Evolutionary conservation across 2,797 vertebrate species (phyloP).

Genomic region (Oryzias dopingdopingensis): DNA sequence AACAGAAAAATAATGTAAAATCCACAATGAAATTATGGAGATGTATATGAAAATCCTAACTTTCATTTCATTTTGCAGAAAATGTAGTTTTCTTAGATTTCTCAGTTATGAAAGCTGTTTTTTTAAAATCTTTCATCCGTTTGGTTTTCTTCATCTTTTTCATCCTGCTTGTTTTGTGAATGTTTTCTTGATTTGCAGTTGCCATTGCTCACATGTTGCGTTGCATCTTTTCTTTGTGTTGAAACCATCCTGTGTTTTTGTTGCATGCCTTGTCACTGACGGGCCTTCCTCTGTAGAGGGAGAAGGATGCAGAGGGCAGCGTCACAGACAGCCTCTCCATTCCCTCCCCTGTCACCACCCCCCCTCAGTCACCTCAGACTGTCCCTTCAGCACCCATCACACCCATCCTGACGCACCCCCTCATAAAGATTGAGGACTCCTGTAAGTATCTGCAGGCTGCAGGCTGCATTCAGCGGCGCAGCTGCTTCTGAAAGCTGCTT

Average conservation of each 20-base stretch:
- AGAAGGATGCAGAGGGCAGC: conserved; percentile 78
- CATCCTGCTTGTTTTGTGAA: conserved; percentile 6
- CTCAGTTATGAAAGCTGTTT: conserved; percentile 6
- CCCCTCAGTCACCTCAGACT: conserved; percentile 79
- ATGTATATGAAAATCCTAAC: too few relatives aligned
- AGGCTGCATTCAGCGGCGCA: background rate
- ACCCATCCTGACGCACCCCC: conserved; percentile 80
- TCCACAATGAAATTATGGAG: too few relatives aligned
- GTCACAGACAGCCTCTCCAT: conserved; percentile 66
- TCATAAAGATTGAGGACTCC: conserved; percentile 80
- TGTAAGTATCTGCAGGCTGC: conserved; percentile 73
- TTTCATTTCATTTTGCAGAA: too few relatives aligned
- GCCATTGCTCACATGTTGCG: conserved; percentile 30
- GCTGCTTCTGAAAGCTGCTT: background rate
- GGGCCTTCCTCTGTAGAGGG: conserved; percentile 78
- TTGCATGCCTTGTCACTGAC: conserved; percentile 58
- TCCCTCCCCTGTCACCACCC: conserved; percentile 76
- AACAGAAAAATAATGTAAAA: too few relatives aligned
- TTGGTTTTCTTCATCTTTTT: background rate
- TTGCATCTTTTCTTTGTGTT: conserved; percentile 57
- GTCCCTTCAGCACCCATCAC: conserved; percentile 76
- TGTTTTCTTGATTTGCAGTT: conserved; percentile 7
- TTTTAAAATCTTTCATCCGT: background rate
- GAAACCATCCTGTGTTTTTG: conserved; percentile 65
- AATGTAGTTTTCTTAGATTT: background rate